Evolutionary conservation across 2,797 vertebrate species (phyloP), one percentile per base, ranked within the genome.

Genomic region (Oryzias dopingdopingensis): DNA sequence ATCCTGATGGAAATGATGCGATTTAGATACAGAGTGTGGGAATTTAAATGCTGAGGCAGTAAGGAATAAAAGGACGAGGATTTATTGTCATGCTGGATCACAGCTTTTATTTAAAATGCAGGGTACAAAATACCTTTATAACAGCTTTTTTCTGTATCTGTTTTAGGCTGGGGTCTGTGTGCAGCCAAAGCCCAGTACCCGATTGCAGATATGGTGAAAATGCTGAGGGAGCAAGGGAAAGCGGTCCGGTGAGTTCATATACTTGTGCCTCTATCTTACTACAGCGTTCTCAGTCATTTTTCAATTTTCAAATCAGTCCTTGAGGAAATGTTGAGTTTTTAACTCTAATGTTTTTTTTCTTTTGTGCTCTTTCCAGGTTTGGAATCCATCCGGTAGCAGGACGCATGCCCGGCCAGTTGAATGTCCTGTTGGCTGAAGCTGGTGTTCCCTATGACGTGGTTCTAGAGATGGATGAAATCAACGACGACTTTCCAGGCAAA

Each of bases 401-500:
- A 14, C 91, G 91, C 6, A 93, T 94, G 92, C 93, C 92, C 0
- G 92, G 92, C 18, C 92, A 94, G 79, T 82, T 93, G 49, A 93
- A 93, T 1, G 92, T 94, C 50, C 91, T 93, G 4, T 15, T 94
- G 83, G 92, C 92, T 15, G 92, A 93, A 71, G 91, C 92, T 1
- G 92, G 92, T 6, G 92, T 95, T 65, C 93, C 92, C 8, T 94
- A 93, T 6, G 92, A 93, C 5, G 67, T 94, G 45, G 93, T 94
- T 42, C 73, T 94, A 74, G 92, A 94, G 84, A 94, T 93, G 93
- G 93, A 94, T n/a, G 91, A 93, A 82, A 93, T 93, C 66, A 94
- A 94, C 10, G 81, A 92, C 0, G 92, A 93, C 83, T 94, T 94
- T 83, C 86, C 90, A 77, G 91, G 92, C 93, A 84, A 78, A 49